Percentiles rank a stretch among this genome's conserved stretches.
Evolutionary conservation across 2,113 vertebrate species (phyloP).

Genomic region (Microtus richardsoni): DNA sequence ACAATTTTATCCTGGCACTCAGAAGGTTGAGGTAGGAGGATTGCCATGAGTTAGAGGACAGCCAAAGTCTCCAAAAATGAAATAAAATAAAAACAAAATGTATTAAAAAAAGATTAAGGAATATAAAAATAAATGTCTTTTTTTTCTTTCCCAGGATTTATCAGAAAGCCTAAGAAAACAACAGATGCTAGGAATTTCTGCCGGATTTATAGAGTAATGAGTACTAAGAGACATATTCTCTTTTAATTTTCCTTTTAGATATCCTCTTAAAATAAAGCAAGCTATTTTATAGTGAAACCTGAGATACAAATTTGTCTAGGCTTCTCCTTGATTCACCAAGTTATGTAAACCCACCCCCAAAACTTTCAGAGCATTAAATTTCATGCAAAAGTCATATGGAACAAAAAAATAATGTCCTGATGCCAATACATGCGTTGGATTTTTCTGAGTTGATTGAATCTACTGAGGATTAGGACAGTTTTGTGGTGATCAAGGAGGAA

Average conservation of each 20-base stretch:
- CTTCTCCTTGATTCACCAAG: background rate
- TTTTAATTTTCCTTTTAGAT: background rate
- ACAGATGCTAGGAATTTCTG: background rate
- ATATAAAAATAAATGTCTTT: background rate
- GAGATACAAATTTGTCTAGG: background rate
- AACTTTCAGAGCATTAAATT: background rate
- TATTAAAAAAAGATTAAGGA: background rate
- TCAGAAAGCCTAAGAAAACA: background rate
- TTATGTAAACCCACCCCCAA: background rate
- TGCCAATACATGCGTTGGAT: background rate
- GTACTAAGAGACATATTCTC: background rate
- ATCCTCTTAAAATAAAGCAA: background rate
- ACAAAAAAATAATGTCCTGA: background rate
- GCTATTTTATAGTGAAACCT: background rate
- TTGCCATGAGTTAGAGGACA: background rate
- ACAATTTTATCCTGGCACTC: background rate
- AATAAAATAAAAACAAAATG: background rate
- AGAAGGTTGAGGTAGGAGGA: background rate
- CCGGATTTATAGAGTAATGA: background rate
- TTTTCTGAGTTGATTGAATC: background rate
- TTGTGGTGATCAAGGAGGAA: background rate
- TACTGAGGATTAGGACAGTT: background rate
- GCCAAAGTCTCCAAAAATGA: background rate
- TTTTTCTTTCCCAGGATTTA: background rate
- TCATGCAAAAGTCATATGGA: background rate